Conservation (phyloP, 2,888 invertebrate genomes). For the Pterobdella sp. region DNA sequence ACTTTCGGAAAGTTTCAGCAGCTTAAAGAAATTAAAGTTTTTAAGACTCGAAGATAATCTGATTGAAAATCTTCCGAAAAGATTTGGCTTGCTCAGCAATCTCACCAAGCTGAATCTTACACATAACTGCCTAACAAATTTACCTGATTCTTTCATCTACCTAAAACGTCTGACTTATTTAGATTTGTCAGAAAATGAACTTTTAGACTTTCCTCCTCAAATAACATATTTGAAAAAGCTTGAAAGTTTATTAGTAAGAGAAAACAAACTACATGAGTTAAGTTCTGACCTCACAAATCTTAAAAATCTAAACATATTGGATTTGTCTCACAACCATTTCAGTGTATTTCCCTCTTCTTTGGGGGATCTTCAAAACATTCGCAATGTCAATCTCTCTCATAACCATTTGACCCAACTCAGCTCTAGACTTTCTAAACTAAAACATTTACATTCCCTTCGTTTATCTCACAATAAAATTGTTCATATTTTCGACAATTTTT, state of each 20-base stretch:
- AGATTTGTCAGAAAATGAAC: constrained; percentile 44
- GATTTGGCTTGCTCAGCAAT: constrained; percentile 43
- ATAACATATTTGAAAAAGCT: constrained; percentile 35
- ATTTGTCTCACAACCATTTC: constrained; percentile 44
- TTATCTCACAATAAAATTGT: constrained; percentile 20
- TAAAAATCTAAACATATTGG: constrained; percentile 42
- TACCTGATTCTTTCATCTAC: constrained; percentile 44
- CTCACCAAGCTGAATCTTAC: constrained; percentile 44
- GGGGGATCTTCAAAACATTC: constrained; percentile 41
- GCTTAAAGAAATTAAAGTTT: constrained; percentile 31
- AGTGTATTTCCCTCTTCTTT: constrained; percentile 42
- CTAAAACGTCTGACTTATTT: constrained; percentile 41
- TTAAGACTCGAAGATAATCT: constrained; percentile 39
- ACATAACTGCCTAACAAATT: constrained; percentile 45
- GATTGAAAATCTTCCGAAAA: constrained; percentile 45
- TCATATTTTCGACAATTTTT: constrained; percentile 22
- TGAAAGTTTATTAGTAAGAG: constrained; percentile 34
- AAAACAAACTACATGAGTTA: constrained; percentile 43
- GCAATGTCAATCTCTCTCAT: constrained; percentile 44
- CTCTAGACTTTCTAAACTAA: constrained; percentile 37
- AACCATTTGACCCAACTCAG: constrained; percentile 44
- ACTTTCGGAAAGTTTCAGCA: constrained; percentile 41
- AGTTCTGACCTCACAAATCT: constrained; percentile 45
- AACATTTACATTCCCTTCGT: constrained; percentile 37
- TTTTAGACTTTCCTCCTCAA: constrained; percentile 42